These are phyloP conservation scores for Parus major DNA, from an alignment of 2,113 vertebrate genomes.

Conservation along the genomic window DNA sequence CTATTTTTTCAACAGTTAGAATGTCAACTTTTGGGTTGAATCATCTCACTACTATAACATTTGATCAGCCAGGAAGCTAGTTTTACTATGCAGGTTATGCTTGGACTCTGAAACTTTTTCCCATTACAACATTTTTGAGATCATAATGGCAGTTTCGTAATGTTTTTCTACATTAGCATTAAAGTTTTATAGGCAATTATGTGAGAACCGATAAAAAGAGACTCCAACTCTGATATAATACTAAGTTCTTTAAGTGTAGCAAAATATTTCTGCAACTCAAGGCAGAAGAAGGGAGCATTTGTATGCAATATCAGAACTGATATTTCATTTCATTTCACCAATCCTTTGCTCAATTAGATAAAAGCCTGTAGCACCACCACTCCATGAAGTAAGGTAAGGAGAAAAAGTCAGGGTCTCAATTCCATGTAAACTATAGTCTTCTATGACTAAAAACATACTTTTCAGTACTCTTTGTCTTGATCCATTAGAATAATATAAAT, in stretches of 20 bases:
- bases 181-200: not conserved
- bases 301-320: not conserved
- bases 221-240: not conserved
- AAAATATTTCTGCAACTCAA: not conserved
- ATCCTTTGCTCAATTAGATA: not conserved
- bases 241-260: not conserved
- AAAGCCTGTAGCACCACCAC: not conserved
- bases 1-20: not conserved
- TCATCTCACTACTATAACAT: not conserved
- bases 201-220: not conserved
- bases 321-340: not conserved
- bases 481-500: not conserved
- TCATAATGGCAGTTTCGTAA: not conserved
- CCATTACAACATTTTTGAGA: not conserved
- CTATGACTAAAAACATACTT: not conserved
- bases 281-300: not conserved
- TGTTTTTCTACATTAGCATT: not conserved
- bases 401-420: not conserved
- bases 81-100: not conserved
- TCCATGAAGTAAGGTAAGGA: not conserved
- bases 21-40: not conserved
- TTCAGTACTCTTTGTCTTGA: not conserved
- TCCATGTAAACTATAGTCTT: not conserved
- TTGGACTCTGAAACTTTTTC: not conserved
- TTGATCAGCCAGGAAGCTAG: not conserved